A percentile compares a stretch with the other conserved stretches of the same genome.
These are phyloP conservation scores for Dendrolimus kikuchii DNA, from an alignment of 1,140 invertebrate species.

Conservation along the genomic window DNA sequence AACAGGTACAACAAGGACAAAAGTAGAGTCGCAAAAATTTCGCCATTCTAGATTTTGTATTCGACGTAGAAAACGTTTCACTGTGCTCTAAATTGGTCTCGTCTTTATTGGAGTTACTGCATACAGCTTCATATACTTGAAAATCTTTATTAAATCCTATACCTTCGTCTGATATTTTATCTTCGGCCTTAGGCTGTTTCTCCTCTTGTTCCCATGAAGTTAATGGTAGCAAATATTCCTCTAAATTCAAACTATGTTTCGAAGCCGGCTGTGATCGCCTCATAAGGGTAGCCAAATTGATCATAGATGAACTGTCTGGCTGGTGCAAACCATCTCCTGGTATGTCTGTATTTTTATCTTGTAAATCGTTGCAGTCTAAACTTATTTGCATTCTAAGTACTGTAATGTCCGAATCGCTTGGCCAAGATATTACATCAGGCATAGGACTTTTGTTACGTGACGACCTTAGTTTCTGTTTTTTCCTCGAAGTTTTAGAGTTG, in stretches of 20 bases:
- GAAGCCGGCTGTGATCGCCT: conserved; percentile 42
- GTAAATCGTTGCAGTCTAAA: conserved; percentile 24
- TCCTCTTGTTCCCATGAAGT: conserved; percentile 48
- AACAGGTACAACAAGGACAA: conserved; percentile 57
- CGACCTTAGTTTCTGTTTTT: conserved; percentile 30
- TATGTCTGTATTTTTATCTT: conserved; percentile 29
- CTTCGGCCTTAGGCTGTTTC: conserved; percentile 11
- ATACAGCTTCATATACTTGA: conserved; percentile 11
- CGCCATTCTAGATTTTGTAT: conserved; percentile 45
- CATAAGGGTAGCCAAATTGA: conserved; percentile 58
- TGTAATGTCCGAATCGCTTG: conserved; percentile 62
- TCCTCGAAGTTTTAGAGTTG: conserved; percentile 23
- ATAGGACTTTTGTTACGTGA: conserved; percentile 31
- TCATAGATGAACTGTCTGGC: conserved; percentile 51
- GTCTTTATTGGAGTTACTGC: conserved; percentile 1
- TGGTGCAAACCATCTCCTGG: conserved; percentile 53
- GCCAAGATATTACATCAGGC: conserved; percentile 49
- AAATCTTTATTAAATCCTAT: conserved; percentile 2
- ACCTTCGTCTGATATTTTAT: conserved; percentile 3
- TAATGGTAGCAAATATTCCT: conserved; percentile 49
- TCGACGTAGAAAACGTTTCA: conserved; percentile 13
- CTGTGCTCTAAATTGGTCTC: too few species aligned
- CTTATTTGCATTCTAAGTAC: conserved; percentile 53
- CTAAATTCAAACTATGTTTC: conserved; percentile 40
- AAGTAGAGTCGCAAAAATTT: conserved; percentile 58